Base-by-base conservation (phyloP, 2,113 vertebrate species). In the Gavialis gangeticus region DNA sequence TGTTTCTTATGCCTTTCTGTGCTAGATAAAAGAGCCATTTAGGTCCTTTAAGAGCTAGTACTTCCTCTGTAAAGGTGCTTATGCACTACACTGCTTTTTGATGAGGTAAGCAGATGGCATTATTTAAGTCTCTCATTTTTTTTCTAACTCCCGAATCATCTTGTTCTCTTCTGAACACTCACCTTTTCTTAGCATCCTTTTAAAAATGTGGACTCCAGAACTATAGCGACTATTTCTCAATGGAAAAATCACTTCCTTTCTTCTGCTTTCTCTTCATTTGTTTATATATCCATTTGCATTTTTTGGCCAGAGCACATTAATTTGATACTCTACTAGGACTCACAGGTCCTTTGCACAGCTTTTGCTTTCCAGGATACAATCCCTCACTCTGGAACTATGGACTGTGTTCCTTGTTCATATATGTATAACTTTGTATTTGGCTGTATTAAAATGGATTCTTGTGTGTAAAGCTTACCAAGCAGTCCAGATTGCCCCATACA, bases 61-160 rank as follows among this genome's bases (percentile, higher is more conserved):
- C 57, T 67, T 30, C n/a, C 63, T 84, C 18, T 37, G 5, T 84
- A 75, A 84, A 82, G 55, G 75, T 77, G 75, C 88, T 91, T 86
- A 57, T 25, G 69, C 14, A 8, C 21, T 82, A 13, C 55, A 88
- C 54, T 85, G 88, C 13, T 87, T 83, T 94, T 85, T 92, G 1
- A 57, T 91, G 54, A 37, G 4, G 37, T 46, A 46, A 46, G 9
- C 46, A 46, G 46, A 46, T 46, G 46, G 46, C 46, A 46, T 46
- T 91, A 30, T 92, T 96, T 94, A 34, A 89, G 25, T 91, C 77
- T 75, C 89, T 79, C 22, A 18, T 77, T 30, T 28, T 87, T 90
- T 91, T 21, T 91, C 34, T 27, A 75, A 4, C 0, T 1, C 2
- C 82, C 78, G 34, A 56, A 64, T 86, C 7, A 75, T 55, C 91